Evolutionary conservation across 2,888 invertebrate genomes (phyloP).

Genomic region (Carabus problematicus): DNA sequence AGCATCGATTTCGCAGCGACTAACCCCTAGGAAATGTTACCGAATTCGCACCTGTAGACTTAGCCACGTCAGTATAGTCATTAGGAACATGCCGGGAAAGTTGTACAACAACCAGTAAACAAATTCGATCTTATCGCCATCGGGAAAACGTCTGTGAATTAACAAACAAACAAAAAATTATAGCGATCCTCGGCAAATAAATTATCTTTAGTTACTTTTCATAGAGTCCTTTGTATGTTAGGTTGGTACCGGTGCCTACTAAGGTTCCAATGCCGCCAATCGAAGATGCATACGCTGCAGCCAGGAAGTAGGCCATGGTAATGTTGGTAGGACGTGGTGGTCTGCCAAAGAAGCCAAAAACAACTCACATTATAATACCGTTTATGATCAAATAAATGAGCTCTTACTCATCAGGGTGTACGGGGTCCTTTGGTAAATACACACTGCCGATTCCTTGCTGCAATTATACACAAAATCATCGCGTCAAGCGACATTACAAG

Average conservation of each 20-base stretch:
- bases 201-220: constrained; percentile 50
- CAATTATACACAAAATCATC: neutral
- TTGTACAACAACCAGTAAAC: constrained; percentile 26
- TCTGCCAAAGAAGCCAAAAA: constrained; percentile 45
- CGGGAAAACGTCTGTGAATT: constrained; percentile 20
- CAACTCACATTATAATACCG: constrained; percentile 1
- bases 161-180: neutral
- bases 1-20: neutral
- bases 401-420: constrained; percentile 1
- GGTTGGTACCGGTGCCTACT: constrained; percentile 62
- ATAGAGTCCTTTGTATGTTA: constrained; percentile 60
- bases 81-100: constrained; percentile 3
- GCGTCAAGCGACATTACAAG: neutral
- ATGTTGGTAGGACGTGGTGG: constrained; percentile 55
- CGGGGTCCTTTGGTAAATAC: neutral
- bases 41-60: constrained; percentile 10
- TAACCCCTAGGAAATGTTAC: neutral
- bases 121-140: constrained; percentile 26
- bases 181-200: neutral
- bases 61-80: neutral
- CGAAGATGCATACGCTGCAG: constrained; percentile 59
- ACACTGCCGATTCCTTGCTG: constrained; percentile 9
- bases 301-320: constrained; percentile 58
- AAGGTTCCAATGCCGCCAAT: constrained; percentile 62
- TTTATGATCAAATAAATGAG: neutral